Percentiles rank a stretch among this genome's conserved stretches.
Conservation (phyloP, 53 echinoderm and acorn worm genomes). For the Patiria pectinifera region DNA sequence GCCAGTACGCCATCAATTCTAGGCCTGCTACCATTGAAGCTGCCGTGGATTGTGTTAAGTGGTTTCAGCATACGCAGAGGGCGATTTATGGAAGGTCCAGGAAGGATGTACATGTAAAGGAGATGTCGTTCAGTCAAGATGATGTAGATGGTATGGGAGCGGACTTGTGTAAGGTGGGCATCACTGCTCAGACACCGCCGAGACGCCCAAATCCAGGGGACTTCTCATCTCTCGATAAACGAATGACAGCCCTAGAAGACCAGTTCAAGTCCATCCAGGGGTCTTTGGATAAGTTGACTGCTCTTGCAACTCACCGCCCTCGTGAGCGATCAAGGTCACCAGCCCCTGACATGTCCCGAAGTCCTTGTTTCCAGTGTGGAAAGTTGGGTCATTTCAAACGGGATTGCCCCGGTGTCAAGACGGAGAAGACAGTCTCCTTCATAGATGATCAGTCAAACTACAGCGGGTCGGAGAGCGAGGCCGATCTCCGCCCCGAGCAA, state of each 20-base stretch:
- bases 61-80: constrained; percentile 58
- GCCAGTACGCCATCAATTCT: constrained; percentile 37
- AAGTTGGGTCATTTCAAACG: too few relatives aligned
- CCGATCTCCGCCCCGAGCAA: too few relatives aligned
- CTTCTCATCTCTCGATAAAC: neutral
- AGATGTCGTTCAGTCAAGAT: neutral
- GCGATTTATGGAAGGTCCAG: constrained; percentile 46
- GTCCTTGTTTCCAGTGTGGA: too few relatives aligned
- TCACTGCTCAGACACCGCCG: neutral
- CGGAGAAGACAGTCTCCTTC: too few relatives aligned
- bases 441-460: too few relatives aligned
- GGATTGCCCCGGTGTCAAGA: too few relatives aligned
- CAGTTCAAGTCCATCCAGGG: neutral
- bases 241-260: constrained; percentile 30
- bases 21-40: constrained; percentile 31
- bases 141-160: neutral
- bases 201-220: neutral
- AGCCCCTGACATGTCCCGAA: too few relatives aligned
- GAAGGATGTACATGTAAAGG: constrained; percentile 20
- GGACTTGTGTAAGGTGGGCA: neutral
- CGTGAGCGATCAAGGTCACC: too few relatives aligned
- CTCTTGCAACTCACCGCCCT: neutral
- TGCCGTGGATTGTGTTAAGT: constrained; percentile 42
- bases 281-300: constrained; percentile 23
- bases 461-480: too few relatives aligned